A percentile compares a stretch with the other conserved stretches of the same genome.
These are phyloP conservation scores for Diglossa brunneiventris DNA, from an alignment of 2,113 vertebrate genomes.

Conservation along the genomic window DNA sequence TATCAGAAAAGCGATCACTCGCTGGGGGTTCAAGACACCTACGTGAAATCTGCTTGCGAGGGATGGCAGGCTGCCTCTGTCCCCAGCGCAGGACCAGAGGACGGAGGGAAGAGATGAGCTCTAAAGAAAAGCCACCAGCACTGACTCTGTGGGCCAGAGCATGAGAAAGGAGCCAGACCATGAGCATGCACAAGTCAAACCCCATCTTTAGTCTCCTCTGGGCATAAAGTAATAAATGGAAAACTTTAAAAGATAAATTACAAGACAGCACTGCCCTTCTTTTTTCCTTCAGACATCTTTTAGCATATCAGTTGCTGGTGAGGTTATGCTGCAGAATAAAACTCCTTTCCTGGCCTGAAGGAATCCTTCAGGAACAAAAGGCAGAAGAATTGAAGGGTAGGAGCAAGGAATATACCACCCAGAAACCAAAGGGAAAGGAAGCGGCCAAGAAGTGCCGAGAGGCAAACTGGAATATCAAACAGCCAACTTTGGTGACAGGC, in stretches of 20 bases:
- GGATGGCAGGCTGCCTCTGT: background rate
- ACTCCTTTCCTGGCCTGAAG: background rate
- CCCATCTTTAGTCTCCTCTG: background rate
- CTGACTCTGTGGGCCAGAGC: background rate
- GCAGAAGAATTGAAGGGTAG: background rate
- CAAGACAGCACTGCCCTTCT: background rate
- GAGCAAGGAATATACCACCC: background rate
- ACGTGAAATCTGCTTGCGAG: background rate
- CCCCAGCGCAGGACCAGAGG: background rate
- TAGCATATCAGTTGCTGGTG: background rate
- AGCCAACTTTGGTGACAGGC: constrained; percentile 43
- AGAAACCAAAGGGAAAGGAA: constrained; percentile 9
- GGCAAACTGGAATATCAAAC: constrained; percentile 35
- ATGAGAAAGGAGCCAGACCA: background rate
- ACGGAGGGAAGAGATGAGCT: background rate
- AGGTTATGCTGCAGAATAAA: background rate
- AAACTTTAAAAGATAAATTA: background rate
- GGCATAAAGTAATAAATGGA: background rate
- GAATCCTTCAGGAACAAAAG: background rate
- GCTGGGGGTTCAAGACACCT: background rate
- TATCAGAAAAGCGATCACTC: background rate
- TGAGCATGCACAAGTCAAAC: background rate
- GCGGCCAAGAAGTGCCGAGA: background rate
- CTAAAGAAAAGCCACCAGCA: background rate
- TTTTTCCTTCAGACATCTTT: background rate